Percentiles rank a stretch among this genome's conserved stretches.
Evolutionary conservation across 2,888 invertebrate genomes (phyloP).

Genomic region (Dermolepida albohirtum): DNA sequence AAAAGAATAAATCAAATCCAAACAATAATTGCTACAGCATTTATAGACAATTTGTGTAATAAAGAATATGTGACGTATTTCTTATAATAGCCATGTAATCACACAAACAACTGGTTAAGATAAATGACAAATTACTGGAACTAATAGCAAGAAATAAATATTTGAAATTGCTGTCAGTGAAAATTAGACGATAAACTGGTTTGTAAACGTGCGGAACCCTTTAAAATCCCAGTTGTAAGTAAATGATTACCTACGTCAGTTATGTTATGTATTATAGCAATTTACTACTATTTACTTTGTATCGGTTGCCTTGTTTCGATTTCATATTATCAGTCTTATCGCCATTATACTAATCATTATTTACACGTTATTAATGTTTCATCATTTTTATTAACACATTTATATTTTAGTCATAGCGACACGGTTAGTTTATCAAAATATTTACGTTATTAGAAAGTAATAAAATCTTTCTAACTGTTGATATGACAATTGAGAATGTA

Average conservation of each 20-base stretch:
- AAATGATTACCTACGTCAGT: slow-evolving; percentile 22
- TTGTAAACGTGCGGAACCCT: slow-evolving; percentile 12
- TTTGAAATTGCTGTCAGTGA: slow-evolving; percentile 18
- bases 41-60: too few relatives aligned
- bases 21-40: too few relatives aligned
- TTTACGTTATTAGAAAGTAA: background rate
- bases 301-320: background rate
- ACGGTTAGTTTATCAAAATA: background rate
- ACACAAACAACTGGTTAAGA: slow-evolving; percentile 1
- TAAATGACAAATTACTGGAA: slow-evolving; percentile 7
- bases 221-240: slow-evolving; percentile 15
- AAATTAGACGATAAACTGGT: slow-evolving; percentile 35
- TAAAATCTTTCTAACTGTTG: too few relatives aligned
- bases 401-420: slow-evolving; percentile 3
- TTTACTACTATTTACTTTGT: slow-evolving; percentile 27
- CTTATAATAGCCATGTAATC: background rate
- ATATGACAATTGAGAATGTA: too few relatives aligned
- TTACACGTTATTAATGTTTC: slow-evolving; percentile 20
- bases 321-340: slow-evolving; percentile 16
- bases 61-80: background rate
- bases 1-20: too few relatives aligned
- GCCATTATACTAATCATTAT: background rate
- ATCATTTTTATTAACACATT: slow-evolving; percentile 10
- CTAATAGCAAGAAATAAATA: slow-evolving; percentile 16
- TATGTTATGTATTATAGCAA: slow-evolving; percentile 19